Base-by-base conservation (phyloP, 1,140 invertebrate species). In the Drosophila sulfurigaster region DNA sequence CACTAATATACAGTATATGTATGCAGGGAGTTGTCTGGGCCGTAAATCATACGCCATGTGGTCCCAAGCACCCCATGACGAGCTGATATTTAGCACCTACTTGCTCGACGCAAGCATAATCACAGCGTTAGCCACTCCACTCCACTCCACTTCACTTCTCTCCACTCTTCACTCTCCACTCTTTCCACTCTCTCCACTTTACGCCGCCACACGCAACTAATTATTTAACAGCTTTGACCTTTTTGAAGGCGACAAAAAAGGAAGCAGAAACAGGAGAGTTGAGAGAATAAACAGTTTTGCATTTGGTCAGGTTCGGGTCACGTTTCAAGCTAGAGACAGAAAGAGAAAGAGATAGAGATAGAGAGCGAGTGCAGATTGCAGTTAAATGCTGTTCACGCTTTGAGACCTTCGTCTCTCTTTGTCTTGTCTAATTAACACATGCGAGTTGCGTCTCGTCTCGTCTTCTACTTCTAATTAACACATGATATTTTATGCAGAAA, bases 11-110 rank as follows among this genome's bases (percentile, higher is more conserved):
- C 20, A 25, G 30, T 32, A 10, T 38, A 43, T 43, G n/a, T 7
- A 13, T 43, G n/a, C 8, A 32, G n/a, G 51, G 11, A 52, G 25
- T 3, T 41, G 46, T 32, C 62, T 20, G 2, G 30, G n/a, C 73
- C 68, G 46, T 75, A 64, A 75, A 75, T 71, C 73, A 75, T 71
- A 72, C 73, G 54, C 58, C 72, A 70, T 70, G 66, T 70, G 72
- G 43, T 15, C 66, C 58, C 35, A 63, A 75, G 56, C 13, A 38
- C 54, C 54, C 15, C n/a, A 7, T 25, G 28, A 6, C 64, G 15
- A 35, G 32, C 7, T 56, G 6, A 35, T 35, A 38, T 56, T 59
- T 38, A 60, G 65, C 65, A 62, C 30, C 38, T 38, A 43, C 7
- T 20, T 10, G 51, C 28, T 52, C 13, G 20, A 15, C 1, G 28